These are phyloP conservation scores for Pseudomyrmex sp. DNA, from an alignment of 1,140 invertebrate genomes.

Conservation along the genomic window DNA sequence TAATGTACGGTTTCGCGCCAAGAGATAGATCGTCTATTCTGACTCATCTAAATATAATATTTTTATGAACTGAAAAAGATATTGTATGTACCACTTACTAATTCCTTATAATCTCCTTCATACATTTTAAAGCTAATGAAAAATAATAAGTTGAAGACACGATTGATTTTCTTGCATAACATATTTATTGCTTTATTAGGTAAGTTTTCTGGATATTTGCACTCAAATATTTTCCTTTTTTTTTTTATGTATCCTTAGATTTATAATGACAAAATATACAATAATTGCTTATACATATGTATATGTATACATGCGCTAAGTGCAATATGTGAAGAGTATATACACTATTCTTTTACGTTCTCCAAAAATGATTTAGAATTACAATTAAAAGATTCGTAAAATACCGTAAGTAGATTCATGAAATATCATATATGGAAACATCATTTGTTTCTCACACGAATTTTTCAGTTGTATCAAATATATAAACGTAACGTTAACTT, in stretches of 20 bases:
- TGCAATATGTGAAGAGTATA: slow-evolving; percentile 12
- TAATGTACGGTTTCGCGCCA: slow-evolving; percentile 72
- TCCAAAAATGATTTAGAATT: slow-evolving; percentile 1
- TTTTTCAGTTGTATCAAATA: too few species aligned
- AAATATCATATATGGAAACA: too few species aligned
- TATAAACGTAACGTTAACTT: background rate
- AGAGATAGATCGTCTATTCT: slow-evolving; percentile 77
- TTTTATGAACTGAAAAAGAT: slow-evolving; percentile 71
- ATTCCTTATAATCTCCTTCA: background rate
- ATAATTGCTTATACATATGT: slow-evolving; percentile 9
- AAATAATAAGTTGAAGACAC: background rate
- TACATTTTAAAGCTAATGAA: background rate
- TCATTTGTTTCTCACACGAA: too few species aligned
- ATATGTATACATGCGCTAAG: background rate
- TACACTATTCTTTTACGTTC: background rate
- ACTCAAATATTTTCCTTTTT: slow-evolving; percentile 12
- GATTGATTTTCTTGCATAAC: background rate
- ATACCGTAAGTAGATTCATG: too few species aligned
- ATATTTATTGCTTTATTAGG: slow-evolving; percentile 31
- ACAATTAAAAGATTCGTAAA: background rate
- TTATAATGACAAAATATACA: slow-evolving; percentile 40
- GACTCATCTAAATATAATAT: slow-evolving; percentile 78
- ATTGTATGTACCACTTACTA: slow-evolving; percentile 7
- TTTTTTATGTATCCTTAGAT: background rate
- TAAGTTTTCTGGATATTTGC: background rate